Base-by-base conservation (phyloP, 2,113 vertebrate species). In the Lepus americanus region DNA sequence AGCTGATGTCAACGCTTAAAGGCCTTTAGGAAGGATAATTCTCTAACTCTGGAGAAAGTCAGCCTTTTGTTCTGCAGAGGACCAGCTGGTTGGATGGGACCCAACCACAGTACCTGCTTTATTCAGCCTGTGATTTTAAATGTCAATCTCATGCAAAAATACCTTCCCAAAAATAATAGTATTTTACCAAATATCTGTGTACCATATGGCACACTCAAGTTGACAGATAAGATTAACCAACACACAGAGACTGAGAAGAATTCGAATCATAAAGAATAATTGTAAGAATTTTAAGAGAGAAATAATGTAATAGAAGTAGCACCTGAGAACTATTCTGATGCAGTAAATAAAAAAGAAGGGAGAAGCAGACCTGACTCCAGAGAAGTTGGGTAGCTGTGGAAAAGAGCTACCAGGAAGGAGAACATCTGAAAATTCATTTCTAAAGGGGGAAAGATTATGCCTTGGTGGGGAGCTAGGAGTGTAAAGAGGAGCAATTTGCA, bases 401-500 rank as follows among this genome's bases (percentile, higher is more conserved):
- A 44, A 77, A 80, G 59, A 39, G 31, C 77, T 88, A 64, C 33
- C 72, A 84, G 29, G 1, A 95, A 91, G 44, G 70, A 49, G 36
- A 27, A 61, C 2, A 44, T 44, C 63, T 44, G n/a, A 78, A 67
- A 87, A 59, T 39, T 64, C 22, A 69, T 90, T 86, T 64, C 14
- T 53, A 61, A 82, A 25, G 9, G 2, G 19, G 14, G 10, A 25
- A 69, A 67, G 36, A 55, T 63, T 31, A 61, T 87, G 31, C 8
- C 39, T 92, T 79, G 36, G 33, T 95, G 55, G 23, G 63, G 12
- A 84, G 19, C 13, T 90, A 61, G 3, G 29, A n/a, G 12, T 88
- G 1, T 66, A 94, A 90, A 95, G 53, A 81, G 22, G 95, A 10
- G 53, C 44, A 72, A 73, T 73, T 87, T 93, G 64, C 76, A 22